phyloP scores from a whole-genome alignment of 2,888 invertebrate species.

The Trissolcus brochymenae region DNA sequence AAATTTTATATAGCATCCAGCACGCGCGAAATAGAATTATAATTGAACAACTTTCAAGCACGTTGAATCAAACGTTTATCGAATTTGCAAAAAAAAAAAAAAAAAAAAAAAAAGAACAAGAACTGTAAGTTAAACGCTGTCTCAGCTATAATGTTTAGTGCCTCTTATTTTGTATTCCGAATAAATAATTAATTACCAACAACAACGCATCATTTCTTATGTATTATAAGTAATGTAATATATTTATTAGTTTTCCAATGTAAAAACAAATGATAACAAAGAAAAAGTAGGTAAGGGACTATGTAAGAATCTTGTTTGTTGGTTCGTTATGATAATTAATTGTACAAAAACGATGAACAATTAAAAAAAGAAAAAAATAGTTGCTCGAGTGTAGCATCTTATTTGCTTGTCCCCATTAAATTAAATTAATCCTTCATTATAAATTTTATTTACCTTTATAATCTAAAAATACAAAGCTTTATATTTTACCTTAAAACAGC shows the following conservation, averaged over 20 bases:
- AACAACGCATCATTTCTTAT: conserved; percentile 59
- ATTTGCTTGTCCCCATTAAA: too few relatives aligned
- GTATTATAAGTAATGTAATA: conserved; percentile 64
- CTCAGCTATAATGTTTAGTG: conserved; percentile 61
- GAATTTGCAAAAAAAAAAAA: conserved; percentile 18
- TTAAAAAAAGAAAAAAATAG: not conserved
- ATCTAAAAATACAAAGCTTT: too few relatives aligned
- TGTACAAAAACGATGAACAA: not conserved
- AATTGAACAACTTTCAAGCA: conserved; percentile 51
- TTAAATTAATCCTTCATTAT: too few relatives aligned
- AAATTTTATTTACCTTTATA: too few relatives aligned
- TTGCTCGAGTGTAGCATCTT: too few relatives aligned
- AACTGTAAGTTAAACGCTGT: conserved; percentile 48
- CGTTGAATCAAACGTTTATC: conserved; percentile 51
- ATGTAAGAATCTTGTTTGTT: conserved; percentile 55
- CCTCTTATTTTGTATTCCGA: conserved; percentile 62
- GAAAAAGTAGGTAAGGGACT: conserved; percentile 28
- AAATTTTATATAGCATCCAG: conserved; percentile 46
- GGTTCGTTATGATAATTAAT: conserved; percentile 52
- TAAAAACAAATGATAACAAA: conserved; percentile 44
- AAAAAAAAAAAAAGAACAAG: conserved; percentile 1
- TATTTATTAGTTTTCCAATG: conserved; percentile 63
- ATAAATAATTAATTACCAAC: conserved; percentile 54
- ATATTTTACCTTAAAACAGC: too few relatives aligned
- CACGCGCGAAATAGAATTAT: conserved; percentile 46